Base-by-base conservation (phyloP, 2,113 vertebrate species). In the Dicerorhinus sumatrensis region DNA sequence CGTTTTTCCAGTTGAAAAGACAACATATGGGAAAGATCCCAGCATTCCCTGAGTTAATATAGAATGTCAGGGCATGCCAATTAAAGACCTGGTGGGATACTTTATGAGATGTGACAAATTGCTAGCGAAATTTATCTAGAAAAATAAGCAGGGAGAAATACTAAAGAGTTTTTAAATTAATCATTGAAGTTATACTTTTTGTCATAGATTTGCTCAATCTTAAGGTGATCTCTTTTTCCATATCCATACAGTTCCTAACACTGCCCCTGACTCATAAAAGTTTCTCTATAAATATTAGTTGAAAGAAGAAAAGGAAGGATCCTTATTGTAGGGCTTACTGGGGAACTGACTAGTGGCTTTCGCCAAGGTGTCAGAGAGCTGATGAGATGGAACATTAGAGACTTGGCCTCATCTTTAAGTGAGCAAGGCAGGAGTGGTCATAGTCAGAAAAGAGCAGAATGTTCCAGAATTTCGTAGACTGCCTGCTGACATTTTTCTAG, bases 1-100 rank as follows among this genome's bases (percentile, higher is more conserved):
- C 20, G 23, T 94, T 87, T 33, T 46, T 95, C 72, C 39, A 76
- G 29, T 70, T 95, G 80, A 91, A 96, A 89, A 95, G 60, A 72
- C 31, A 91, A 86, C 85, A 75, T 51, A 69, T 76, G 33, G 36
- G 42, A 86, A 92, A 60, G 72, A 86, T 79, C 60, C 23, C 17
- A 48, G 0, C 67, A n/a, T 90, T 84, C 58, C n/a, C 60, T 46
- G 83, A 87, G 51, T 92, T 96, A 85, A 79, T 89, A 54, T 39
- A 39, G 42, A 56, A 36, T 85, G 63, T 96, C 25, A 62, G 2
- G 51, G 46, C 16, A 17, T 94, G 18, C 4, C 23, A 82, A 6
- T 72, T 69, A 91, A 97, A 94, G n/a, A 69, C 76, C 17, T 46
- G 25, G 36, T 65, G 67, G 73, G 20, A 76, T 70, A 91, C 18